A percentile compares a stretch with the other conserved stretches of the same genome.
These are phyloP conservation scores for Origma solitaria DNA, from an alignment of 2,113 vertebrate species.

Conservation along the genomic window DNA sequence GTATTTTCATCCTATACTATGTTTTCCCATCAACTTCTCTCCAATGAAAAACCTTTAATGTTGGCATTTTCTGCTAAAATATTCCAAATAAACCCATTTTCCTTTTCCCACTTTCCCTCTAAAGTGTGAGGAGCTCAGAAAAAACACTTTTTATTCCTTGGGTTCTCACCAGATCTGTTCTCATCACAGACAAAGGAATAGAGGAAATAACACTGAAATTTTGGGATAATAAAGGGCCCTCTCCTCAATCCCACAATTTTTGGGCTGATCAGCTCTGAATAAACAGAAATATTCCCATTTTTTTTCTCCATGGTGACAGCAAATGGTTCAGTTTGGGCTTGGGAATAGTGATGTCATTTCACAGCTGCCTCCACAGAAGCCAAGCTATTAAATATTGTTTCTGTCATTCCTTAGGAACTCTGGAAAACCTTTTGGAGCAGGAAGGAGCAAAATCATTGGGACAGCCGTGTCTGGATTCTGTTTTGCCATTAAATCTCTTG, in stretches of 20 bases:
- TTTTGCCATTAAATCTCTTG: neutral
- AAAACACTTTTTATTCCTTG: neutral
- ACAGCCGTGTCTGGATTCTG: neutral
- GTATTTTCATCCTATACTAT: too few species aligned
- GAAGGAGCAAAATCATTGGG: neutral
- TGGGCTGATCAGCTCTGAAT: neutral
- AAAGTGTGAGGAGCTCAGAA: neutral
- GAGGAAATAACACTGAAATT: neutral
- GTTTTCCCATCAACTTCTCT: neutral
- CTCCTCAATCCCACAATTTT: neutral
- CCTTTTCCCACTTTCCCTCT: neutral
- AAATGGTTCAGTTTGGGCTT: neutral
- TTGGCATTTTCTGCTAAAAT: neutral
- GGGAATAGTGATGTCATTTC: neutral
- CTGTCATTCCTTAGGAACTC: neutral
- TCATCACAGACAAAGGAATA: neutral
- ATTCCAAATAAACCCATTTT: neutral
- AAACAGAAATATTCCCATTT: neutral
- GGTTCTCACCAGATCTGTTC: neutral
- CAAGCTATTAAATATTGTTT: neutral
- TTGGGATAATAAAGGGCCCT: neutral
- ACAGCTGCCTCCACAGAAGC: neutral
- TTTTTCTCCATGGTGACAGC: neutral
- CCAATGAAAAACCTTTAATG: neutral
- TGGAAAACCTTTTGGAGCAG: neutral